These are phyloP conservation scores for Hanleya hanleyi DNA, from an alignment of 2,888 invertebrate genomes.

Conservation along the genomic window DNA sequence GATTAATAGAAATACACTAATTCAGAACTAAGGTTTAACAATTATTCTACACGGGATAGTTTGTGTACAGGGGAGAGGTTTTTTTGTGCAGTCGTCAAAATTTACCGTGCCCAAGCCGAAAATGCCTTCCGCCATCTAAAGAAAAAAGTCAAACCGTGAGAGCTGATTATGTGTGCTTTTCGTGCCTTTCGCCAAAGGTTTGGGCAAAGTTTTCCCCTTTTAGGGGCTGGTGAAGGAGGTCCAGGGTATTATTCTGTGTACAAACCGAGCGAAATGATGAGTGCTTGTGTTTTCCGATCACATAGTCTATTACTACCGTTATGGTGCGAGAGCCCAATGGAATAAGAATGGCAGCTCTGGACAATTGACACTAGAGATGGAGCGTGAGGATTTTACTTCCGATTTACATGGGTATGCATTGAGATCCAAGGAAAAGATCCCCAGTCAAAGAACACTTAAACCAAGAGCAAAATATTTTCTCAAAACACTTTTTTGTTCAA, in stretches of 20 bases:
- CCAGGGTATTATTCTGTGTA: background rate
- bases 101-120: background rate
- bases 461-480: background rate
- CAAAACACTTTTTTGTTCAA: no score
- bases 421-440: background rate
- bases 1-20: constrained; percentile 12
- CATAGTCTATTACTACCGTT: background rate
- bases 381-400: background rate
- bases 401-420: background rate
- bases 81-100: background rate
- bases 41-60: constrained; percentile 5
- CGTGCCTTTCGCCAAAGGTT: background rate
- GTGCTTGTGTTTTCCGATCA: background rate
- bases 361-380: background rate
- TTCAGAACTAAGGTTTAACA: background rate
- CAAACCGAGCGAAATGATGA: background rate
- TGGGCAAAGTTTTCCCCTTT: background rate
- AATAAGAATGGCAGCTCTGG: background rate
- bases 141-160: constrained; percentile 3
- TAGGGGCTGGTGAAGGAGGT: background rate
- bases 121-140: background rate
- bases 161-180: background rate
- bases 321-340: background rate
- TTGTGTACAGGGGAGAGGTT: constrained; percentile 4
- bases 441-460: background rate